These are phyloP conservation scores for Oscheius sp. DNA, from an alignment of 2,888 invertebrate species.

Conservation along the genomic window DNA sequence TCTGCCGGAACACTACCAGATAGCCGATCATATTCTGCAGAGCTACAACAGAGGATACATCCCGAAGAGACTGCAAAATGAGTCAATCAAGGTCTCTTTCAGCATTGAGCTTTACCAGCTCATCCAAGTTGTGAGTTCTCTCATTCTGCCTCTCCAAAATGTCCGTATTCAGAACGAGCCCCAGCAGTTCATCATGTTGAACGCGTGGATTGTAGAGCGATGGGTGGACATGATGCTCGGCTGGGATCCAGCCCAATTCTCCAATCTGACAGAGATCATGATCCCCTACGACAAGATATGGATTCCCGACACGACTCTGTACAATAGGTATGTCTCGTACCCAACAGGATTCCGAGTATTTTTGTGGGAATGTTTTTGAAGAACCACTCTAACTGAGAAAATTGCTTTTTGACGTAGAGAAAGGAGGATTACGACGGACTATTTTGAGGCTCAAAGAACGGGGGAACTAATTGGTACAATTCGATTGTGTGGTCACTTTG, in stretches of 20 bases:
- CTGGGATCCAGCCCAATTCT: slow-evolving; percentile 66
- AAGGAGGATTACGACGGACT: too few species aligned
- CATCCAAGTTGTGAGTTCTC: slow-evolving; percentile 62
- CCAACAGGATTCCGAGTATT: too few species aligned
- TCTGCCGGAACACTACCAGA: slow-evolving; percentile 49
- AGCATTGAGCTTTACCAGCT: slow-evolving; percentile 72
- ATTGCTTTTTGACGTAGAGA: too few species aligned
- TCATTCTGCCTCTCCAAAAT: not conserved
- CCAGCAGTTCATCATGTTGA: slow-evolving; percentile 69
- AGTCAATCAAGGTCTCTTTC: slow-evolving; percentile 67
- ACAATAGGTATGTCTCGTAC: slow-evolving; percentile 55
- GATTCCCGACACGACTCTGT: slow-evolving; percentile 67
- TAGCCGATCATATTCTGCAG: slow-evolving; percentile 48
- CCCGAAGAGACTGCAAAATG: slow-evolving; percentile 41
- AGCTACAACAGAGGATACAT: slow-evolving; percentile 50
- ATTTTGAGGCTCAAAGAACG: too few species aligned
- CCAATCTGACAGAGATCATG: slow-evolving; percentile 62
- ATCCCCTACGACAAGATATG: slow-evolving; percentile 61
- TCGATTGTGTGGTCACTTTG: not conserved
- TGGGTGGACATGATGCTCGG: slow-evolving; percentile 65
- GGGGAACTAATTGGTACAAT: not conserved
- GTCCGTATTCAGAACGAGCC: slow-evolving; percentile 68
- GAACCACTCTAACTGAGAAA: too few species aligned
- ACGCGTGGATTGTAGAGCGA: slow-evolving; percentile 72
- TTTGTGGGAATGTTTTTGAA: too few species aligned